Conservation (phyloP, 2,113 vertebrate species). For the Siniperca chuatsi region DNA sequence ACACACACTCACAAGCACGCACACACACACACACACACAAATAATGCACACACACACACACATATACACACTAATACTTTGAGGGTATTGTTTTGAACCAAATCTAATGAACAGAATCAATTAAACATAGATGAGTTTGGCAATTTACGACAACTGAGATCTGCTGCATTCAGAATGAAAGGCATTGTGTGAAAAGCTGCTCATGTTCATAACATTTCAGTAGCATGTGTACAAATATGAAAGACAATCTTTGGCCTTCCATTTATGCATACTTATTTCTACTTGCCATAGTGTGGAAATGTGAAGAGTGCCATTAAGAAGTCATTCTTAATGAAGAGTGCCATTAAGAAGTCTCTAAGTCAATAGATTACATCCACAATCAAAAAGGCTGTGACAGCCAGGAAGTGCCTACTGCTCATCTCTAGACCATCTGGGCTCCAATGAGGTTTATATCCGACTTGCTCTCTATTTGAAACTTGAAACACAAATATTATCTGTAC, state of each 20-base stretch:
- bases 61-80: neutral
- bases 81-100: constrained; percentile 15
- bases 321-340: neutral
- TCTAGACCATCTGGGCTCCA: neutral
- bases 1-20: neutral
- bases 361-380: constrained; percentile 9
- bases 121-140: constrained; percentile 17
- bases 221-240: neutral
- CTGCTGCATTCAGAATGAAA: constrained; percentile 36
- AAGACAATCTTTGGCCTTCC: constrained; percentile 6
- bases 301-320: neutral
- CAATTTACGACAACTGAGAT: constrained; percentile 13
- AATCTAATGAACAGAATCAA: constrained; percentile 38
- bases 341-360: neutral
- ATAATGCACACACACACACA: too few relatives aligned
- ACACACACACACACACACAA: neutral
- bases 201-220: constrained; percentile 15
- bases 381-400: constrained; percentile 6
- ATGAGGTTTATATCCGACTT: constrained; percentile 14
- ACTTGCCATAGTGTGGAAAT: neutral
- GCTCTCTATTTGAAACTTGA: constrained; percentile 1
- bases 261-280: constrained; percentile 8
- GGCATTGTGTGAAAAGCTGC: neutral
- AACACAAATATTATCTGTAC: neutral
- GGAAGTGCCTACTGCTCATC: neutral